phyloP scores from a whole-genome alignment of 2,113 vertebrate genomes.

The Struthio camelus region DNA sequence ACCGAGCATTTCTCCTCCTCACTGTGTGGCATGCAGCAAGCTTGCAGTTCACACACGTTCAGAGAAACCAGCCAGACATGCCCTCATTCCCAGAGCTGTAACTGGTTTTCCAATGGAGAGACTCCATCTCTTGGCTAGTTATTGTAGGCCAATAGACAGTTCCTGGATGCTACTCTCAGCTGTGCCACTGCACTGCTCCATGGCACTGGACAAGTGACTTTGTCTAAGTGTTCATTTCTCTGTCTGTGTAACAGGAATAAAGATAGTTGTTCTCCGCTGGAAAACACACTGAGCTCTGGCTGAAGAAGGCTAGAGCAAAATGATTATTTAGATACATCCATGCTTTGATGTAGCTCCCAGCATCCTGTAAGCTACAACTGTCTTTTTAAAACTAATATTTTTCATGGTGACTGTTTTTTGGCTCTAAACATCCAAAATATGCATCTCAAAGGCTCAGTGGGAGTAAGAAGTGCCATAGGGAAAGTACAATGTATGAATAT shows the following conservation, averaged over 20 bases:
- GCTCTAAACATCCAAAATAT: neutral
- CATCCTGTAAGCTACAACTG: neutral
- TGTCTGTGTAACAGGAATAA: neutral
- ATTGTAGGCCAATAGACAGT: neutral
- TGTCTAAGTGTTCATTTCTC: neutral
- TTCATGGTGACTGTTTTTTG: neutral
- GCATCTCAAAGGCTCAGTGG: neutral
- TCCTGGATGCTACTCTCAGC: neutral
- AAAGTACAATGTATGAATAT: neutral
- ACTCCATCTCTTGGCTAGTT: neutral
- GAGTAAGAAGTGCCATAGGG: neutral
- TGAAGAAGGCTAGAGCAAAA: neutral
- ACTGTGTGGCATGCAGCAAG: fast-evolving
- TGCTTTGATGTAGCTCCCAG: neutral
- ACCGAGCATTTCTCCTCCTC: neutral
- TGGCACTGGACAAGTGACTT: neutral
- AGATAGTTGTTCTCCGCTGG: neutral
- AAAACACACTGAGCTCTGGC: neutral
- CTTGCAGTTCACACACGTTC: neutral
- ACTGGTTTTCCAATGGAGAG: neutral
- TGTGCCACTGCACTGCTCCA: neutral
- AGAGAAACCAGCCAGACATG: neutral
- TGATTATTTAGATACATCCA: neutral
- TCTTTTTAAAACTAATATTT: neutral
- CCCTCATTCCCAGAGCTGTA: no score